Percentiles rank a stretch among this genome's conserved stretches.
phyloP scores from a whole-genome alignment of 2,888 invertebrate genomes.

The Aphrophora alni region DNA sequence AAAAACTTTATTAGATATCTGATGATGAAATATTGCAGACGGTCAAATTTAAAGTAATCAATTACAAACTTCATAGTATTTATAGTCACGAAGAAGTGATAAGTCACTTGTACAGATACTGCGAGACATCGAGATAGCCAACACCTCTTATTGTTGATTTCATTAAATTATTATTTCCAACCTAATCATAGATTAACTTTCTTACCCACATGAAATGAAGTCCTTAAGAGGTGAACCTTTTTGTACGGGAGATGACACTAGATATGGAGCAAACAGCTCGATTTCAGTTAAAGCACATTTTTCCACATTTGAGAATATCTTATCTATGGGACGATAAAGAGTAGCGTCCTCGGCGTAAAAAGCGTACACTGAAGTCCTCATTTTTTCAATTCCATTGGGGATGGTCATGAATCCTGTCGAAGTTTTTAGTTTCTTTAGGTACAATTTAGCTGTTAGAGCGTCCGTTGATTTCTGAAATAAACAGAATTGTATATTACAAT shows the following conservation, averaged over 20 bases:
- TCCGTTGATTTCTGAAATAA: constrained; percentile 34
- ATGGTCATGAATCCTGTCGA: constrained; percentile 39
- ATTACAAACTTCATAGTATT: no score
- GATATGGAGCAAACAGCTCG: constrained; percentile 31
- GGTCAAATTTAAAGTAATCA: no score
- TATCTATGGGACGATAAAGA: constrained; percentile 41
- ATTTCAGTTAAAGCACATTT: constrained; percentile 44
- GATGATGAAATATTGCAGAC: no score
- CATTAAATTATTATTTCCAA: no score
- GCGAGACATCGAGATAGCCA: no score
- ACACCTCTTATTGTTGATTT: no score
- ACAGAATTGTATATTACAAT: background rate
- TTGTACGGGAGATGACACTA: constrained; percentile 38
- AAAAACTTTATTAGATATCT: no score
- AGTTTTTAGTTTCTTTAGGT: constrained; percentile 41
- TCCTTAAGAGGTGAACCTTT: constrained; percentile 45
- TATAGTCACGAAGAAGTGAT: no score
- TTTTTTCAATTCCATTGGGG: constrained; percentile 37
- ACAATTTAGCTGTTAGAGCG: constrained; percentile 26
- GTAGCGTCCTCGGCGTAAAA: constrained; percentile 46
- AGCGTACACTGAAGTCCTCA: constrained; percentile 41
- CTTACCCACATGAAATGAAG: constrained; percentile 44
- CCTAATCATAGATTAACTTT: no score
- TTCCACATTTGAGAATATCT: constrained; percentile 40
- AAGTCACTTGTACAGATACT: no score